Evolutionary conservation across 2,888 invertebrate species (phyloP), one percentile per base, ranked within the genome.

Genomic region (Caenorhabditis virilis): DNA sequence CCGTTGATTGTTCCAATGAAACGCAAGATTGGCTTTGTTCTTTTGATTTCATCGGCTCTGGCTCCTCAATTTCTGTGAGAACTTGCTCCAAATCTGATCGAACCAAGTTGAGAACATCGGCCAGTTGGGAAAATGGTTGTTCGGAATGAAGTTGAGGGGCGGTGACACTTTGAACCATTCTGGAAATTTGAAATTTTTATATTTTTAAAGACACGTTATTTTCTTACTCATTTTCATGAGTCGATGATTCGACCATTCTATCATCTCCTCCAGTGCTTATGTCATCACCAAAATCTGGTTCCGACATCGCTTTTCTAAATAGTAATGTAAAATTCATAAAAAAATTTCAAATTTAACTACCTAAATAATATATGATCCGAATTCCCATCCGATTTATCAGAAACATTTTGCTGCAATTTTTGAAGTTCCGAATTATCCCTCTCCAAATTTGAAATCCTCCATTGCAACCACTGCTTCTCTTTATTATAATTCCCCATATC

Each of bases 381-480:
- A 27, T 16, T 16, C 26, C 30, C 15, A 18, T 30, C 33, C 13
- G 57, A 53, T 35, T 52, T 51, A 35, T 63, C 57, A 11, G 50
- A 9, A 56, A 50, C 42, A 11, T 47, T 55, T 36, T 62, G 64
- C n/a, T n/a, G n/a, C n/a, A n/a, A n/a, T n/a, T n/a, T 63, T 23
- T 70, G 66, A 35, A 74, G 65, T 39, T 75, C 71, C 23, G 65
- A 60, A 43, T 78, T 77, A 49, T 69, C 70, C 42, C 63, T 62
- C 43, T 78, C 77, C 27, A 79, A 59, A 49, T 74, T 72, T n/a
- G 55, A 49, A 27, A 79, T 75, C 20, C 76, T 53, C 53, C 72
- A 68, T 35, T 76, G 70, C 20, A 79, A 60, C 68, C 75, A 74
- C 33, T 71, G 68, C 54, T 75, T 73, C 43, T 79, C 79, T 20